Evolutionary conservation across 2,113 vertebrate genomes (phyloP).

Genomic region (Heloderma charlesbogerti): DNA sequence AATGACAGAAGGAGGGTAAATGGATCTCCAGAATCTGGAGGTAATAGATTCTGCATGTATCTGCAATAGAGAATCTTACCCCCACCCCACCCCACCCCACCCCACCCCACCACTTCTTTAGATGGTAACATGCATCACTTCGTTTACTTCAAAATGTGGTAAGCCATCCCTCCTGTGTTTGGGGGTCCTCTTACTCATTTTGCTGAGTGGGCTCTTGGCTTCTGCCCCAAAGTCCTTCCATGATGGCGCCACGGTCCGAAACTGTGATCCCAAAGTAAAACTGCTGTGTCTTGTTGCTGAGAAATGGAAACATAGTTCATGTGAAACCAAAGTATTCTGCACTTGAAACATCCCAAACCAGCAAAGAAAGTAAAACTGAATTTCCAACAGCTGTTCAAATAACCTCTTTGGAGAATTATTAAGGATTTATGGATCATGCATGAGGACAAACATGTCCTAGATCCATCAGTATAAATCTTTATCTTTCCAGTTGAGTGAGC

Average conservation of each 20-base stretch:
- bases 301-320: neutral
- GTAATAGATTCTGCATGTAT: too few relatives aligned
- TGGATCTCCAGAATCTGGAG: too few relatives aligned
- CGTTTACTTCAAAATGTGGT: too few relatives aligned
- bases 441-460: constrained; percentile 17
- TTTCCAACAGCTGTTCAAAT: constrained; percentile 2
- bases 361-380: neutral
- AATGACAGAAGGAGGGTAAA: too few relatives aligned
- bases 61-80: too few relatives aligned
- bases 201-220: too few relatives aligned
- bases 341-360: neutral
- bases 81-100: too few relatives aligned
- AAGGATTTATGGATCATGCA: neutral
- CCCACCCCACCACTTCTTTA: too few relatives aligned
- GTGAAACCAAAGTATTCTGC: neutral
- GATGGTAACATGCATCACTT: too few relatives aligned
- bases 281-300: neutral
- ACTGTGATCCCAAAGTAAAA: neutral
- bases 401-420: constrained; percentile 16
- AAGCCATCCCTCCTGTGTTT: too few relatives aligned
- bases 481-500: neutral
- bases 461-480: constrained; percentile 3
- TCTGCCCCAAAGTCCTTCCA: neutral
- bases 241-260: neutral
- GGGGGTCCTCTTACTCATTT: too few relatives aligned